A percentile compares a stretch with the other conserved stretches of the same genome.
Evolutionary conservation across 2,888 invertebrate genomes (phyloP).

Genomic region (Melinaea menophilus): DNA sequence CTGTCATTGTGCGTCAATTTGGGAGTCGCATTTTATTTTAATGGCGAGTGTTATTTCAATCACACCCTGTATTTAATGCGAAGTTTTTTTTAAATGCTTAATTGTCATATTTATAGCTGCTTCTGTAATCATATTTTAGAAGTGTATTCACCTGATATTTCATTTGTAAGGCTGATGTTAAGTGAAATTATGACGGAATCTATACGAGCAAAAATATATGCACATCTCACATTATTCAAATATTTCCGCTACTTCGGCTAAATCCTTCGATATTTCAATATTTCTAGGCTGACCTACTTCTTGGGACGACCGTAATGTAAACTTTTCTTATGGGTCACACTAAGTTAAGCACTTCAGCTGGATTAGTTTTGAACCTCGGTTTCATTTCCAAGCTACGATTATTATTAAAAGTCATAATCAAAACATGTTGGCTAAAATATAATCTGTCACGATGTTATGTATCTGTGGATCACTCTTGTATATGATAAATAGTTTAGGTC

Average conservation of each 20-base stretch:
- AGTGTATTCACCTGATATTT: neutral
- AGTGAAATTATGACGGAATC: too few relatives aligned
- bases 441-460: neutral
- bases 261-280: constrained; percentile 45
- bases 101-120: constrained; percentile 60
- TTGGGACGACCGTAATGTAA: constrained; percentile 25
- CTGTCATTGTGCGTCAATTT: constrained; percentile 70
- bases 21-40: constrained; percentile 57
- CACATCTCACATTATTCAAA: too few relatives aligned
- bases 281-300: constrained; percentile 46
- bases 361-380: constrained; percentile 9
- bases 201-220: too few relatives aligned
- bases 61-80: constrained; percentile 41
- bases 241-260: constrained; percentile 15
- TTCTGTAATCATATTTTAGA: constrained; percentile 14
- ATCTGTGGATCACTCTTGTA: constrained; percentile 12
- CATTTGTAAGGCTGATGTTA: neutral
- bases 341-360: constrained; percentile 10
- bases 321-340: constrained; percentile 24
- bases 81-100: constrained; percentile 58
- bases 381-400: constrained; percentile 1
- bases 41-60: constrained; percentile 60
- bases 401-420: neutral
- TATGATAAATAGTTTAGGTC: constrained; percentile 15
- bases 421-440: neutral